A percentile compares a stretch with the other conserved stretches of the same genome.
Conservation (phyloP, 1,140 invertebrate genomes). For the Hylaeus volcanicus region DNA sequence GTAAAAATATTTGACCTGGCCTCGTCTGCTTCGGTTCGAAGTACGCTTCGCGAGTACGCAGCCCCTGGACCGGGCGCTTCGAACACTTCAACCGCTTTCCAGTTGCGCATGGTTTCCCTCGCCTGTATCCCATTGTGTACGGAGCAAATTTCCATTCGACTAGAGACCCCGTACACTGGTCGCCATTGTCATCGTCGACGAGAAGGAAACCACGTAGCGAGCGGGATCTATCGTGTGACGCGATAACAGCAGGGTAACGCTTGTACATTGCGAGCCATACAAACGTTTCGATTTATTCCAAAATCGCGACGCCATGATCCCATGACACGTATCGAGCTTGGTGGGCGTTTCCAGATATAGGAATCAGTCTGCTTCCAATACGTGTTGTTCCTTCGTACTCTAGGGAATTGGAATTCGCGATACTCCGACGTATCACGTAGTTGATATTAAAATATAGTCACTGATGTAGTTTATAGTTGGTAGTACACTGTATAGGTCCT, state of each 20-base stretch:
- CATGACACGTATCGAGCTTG: no score
- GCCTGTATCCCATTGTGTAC: constrained; percentile 59
- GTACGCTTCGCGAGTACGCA: background rate
- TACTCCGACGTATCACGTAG: no score
- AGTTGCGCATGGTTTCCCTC: constrained; percentile 48
- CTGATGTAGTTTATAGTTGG: no score
- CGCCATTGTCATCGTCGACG: constrained; percentile 59
- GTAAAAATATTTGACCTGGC: constrained; percentile 77
- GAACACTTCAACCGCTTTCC: constrained; percentile 14
- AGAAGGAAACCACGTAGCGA: constrained; percentile 50
- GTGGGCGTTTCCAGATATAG: no score
- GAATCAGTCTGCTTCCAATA: no score
- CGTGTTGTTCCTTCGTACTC: no score
- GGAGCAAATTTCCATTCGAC: constrained; percentile 69
- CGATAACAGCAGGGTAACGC: constrained; percentile 38
- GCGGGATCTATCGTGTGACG: constrained; percentile 22
- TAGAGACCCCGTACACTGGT: constrained; percentile 32
- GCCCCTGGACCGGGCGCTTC: background rate
- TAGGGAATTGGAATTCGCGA: no score
- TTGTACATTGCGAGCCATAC: constrained; percentile 22
- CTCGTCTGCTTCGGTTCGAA: constrained; percentile 41
- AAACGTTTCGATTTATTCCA: no score
- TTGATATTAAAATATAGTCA: no score
- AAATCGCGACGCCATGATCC: no score
- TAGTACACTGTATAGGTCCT: no score